A percentile compares a stretch with the other conserved stretches of the same genome.
Conservation (phyloP, 2,113 vertebrate genomes). For the Crypturellus undulatus region DNA sequence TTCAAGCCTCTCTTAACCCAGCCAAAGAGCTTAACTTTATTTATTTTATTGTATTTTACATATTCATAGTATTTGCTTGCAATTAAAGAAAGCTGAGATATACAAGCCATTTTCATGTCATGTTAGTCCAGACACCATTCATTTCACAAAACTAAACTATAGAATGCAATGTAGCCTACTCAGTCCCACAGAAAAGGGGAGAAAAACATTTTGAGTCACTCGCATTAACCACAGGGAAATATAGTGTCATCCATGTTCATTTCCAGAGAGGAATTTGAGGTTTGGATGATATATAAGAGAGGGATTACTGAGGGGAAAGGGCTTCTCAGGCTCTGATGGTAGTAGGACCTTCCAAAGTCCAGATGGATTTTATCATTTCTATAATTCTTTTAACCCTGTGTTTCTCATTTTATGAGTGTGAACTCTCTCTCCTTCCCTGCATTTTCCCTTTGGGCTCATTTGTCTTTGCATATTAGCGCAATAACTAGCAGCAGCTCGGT, state of each 20-base stretch:
- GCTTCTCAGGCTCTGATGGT: conserved; percentile 35
- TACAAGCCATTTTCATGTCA: neutral
- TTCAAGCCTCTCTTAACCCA: neutral
- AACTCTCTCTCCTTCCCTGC: conserved; percentile 39
- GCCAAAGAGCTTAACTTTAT: neutral
- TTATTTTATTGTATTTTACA: neutral
- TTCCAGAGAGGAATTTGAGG: conserved; percentile 62
- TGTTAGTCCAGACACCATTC: neutral
- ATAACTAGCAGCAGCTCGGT: neutral
- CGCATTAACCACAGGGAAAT: conserved; percentile 29
- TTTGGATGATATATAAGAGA: conserved; percentile 34
- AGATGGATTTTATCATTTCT: conserved; percentile 38
- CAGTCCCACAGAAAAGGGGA: conserved; percentile 29
- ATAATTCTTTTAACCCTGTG: conserved; percentile 33
- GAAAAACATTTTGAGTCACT: conserved; percentile 29
- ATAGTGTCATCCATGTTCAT: conserved; percentile 22
- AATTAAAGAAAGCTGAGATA: neutral
- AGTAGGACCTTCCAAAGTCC: conserved; percentile 9
- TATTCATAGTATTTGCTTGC: neutral
- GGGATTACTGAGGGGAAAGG: conserved; percentile 28
- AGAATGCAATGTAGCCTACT: conserved; percentile 7
- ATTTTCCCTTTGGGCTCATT: conserved; percentile 28
- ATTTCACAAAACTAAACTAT: neutral
- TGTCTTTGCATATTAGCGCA: neutral
- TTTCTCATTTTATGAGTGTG: conserved; percentile 45